Base-by-base conservation (phyloP, 2,888 invertebrate genomes). In the Poecilobothrus nobilitatus region DNA sequence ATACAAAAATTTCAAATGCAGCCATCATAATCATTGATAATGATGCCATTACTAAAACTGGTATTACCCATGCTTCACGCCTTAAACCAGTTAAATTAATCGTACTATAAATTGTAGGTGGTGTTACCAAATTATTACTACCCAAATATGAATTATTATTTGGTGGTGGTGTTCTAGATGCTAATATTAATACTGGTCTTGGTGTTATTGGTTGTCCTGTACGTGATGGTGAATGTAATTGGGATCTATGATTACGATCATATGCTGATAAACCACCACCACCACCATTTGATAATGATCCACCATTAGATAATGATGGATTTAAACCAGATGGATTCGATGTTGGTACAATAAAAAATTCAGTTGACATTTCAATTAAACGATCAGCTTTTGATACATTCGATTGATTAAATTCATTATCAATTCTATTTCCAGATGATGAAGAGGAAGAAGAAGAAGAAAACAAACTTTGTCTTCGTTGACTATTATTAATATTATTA, bases 1-100 rank as follows among this genome's bases (percentile, higher is more conserved):
- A 85, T 68, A 96, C 92, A 80, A 94, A 95, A 71, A 90, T 88
- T 83, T 96, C 96, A 79, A 96, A 95, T 65, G 91, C 89, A 68
- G 90, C 87, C 79, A 96, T 92, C 75, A 91, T 86, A 22, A 91
- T 83, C 88, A 96, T 92, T 73, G 92, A 91, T 41, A 92, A 86
- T 61, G 91, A 89, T 69, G 94, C 91, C 71, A 95, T 85, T 21
- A 93, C 91, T 70, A 95, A 86, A 68, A 96, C 87, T 1, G 95
- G 95, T 73, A 95, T 88, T 61, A 95, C 94, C 97, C 97, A 96
- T 22, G 91, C 87, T 78, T 94, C 93, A 73, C 88, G 84, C 68
- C 92, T 84, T 66, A 90, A 80, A 67, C 86, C 82, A 41, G 76
- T 75, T 73, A 82, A 74, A 74, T 77, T 62, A 75, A 74, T 69